phyloP scores from a whole-genome alignment of 2,797 vertebrate species.

The Fringilla coelebs region DNA sequence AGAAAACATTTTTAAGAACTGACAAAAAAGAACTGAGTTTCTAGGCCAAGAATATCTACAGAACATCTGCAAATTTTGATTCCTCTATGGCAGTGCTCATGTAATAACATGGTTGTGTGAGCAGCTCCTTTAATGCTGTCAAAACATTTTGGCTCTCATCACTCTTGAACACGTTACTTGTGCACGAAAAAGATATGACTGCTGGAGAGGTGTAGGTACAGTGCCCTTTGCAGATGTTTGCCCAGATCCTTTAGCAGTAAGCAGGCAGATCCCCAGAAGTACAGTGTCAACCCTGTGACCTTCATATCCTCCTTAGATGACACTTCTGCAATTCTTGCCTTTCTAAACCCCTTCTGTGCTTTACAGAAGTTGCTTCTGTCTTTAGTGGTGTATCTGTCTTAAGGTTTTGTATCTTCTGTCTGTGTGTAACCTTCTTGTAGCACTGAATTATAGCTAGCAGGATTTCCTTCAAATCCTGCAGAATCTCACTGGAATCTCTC shows the following conservation, averaged over 20 bases:
- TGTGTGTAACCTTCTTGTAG: neutral
- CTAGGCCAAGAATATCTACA: neutral
- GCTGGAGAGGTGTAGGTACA: neutral
- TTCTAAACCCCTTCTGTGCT: neutral
- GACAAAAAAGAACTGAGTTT: neutral
- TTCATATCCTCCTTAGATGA: neutral
- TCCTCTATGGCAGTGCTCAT: neutral
- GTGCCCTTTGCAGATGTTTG: neutral
- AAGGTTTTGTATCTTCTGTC: neutral
- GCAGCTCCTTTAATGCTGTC: neutral
- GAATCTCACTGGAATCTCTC: neutral
- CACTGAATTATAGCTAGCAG: neutral
- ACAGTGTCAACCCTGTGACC: no score
- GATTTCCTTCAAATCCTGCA: neutral
- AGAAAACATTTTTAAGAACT: neutral
- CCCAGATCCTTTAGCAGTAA: neutral
- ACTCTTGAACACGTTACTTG: neutral
- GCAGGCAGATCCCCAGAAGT: neutral
- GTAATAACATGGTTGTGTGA: neutral
- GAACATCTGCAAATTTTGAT: neutral
- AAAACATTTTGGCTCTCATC: neutral
- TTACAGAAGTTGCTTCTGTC: neutral
- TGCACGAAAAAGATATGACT: neutral
- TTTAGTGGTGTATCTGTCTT: neutral
- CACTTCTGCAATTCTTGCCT: neutral